Conservation (phyloP, 2,797 vertebrate species). For the Sciaenops ocellatus region DNA sequence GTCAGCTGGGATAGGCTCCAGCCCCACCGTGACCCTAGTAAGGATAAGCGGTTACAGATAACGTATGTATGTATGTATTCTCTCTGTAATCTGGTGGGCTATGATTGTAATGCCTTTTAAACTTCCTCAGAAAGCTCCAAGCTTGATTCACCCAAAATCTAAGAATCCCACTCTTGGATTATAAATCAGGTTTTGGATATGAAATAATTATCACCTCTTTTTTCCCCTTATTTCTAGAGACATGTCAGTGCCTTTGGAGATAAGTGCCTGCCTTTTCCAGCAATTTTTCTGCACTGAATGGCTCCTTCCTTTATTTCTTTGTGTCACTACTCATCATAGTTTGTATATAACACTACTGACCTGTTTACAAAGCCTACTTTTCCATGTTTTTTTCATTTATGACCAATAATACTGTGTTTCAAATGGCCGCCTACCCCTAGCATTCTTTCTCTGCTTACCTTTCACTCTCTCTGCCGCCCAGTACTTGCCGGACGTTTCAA, state of each 20-base stretch:
- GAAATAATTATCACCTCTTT: background rate
- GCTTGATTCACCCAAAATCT: background rate
- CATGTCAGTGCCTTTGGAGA: too few relatives aligned
- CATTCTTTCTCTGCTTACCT: constrained; percentile 81
- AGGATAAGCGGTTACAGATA: too few relatives aligned
- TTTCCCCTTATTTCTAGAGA: background rate
- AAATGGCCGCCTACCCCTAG: background rate
- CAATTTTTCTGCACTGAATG: background rate
- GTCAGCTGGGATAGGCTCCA: too few relatives aligned
- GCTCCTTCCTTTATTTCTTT: background rate
- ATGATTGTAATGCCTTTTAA: background rate
- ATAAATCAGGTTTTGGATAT: background rate
- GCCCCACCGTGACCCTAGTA: too few relatives aligned
- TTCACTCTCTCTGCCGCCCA: constrained; percentile 97
- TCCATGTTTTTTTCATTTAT: background rate
- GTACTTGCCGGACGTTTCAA: constrained; percentile 94
- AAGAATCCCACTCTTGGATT: background rate
- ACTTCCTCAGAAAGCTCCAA: background rate
- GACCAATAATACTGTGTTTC: background rate
- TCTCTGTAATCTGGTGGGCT: background rate
- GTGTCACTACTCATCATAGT: too few relatives aligned
- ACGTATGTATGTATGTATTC: too few relatives aligned
- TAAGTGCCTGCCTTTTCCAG: background rate
- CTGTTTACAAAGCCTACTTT: background rate
- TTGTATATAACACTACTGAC: background rate